phyloP scores from a whole-genome alignment of 2,797 vertebrate genomes.

The Sebastes iracundus region DNA sequence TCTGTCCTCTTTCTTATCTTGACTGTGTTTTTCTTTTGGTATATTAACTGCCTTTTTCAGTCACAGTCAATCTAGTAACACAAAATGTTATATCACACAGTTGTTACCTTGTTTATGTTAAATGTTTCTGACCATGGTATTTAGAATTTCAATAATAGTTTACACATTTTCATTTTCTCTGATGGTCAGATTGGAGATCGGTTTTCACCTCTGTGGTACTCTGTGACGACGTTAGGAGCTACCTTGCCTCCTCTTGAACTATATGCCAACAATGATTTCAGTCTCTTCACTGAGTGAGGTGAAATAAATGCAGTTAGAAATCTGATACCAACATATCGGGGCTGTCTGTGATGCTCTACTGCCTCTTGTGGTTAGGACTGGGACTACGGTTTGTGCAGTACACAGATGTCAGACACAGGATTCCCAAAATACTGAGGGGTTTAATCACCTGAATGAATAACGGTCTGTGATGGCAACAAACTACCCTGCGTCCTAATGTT shows the following conservation, averaged over 20 bases:
- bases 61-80: background rate
- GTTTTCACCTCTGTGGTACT: too few relatives aligned
- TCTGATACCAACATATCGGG: background rate
- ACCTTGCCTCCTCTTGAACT: fast-evolving
- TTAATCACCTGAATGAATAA: background rate
- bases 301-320: background rate
- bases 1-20: background rate
- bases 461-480: background rate
- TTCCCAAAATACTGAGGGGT: background rate
- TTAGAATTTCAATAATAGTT: too few relatives aligned
- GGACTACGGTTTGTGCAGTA: background rate
- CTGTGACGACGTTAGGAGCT: too few relatives aligned
- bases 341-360: background rate
- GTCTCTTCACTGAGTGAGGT: background rate
- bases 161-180: too few relatives aligned
- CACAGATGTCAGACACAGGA: background rate
- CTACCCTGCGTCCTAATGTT: background rate
- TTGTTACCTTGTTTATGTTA: too few relatives aligned
- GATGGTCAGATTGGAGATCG: too few relatives aligned
- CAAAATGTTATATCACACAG: too few relatives aligned
- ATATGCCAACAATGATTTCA: background rate
- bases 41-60: background rate
- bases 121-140: too few relatives aligned
- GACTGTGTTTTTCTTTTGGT: background rate
- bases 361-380: background rate